Conservation (phyloP, 2,797 vertebrate genomes). For the Enteromius argenteus region DNA sequence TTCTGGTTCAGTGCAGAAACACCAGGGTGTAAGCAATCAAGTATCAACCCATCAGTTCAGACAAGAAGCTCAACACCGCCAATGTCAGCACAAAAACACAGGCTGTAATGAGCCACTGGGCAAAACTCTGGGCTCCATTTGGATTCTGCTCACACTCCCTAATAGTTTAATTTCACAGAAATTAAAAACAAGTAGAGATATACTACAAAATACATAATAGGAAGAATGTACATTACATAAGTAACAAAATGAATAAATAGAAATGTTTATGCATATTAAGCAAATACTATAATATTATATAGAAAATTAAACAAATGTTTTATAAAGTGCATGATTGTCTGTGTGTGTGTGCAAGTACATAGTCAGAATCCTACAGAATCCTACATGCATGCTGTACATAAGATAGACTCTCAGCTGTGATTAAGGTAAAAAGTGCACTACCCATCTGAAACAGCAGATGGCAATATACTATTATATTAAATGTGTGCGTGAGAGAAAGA, state of each 20-base stretch:
- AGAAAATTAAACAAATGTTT: neutral
- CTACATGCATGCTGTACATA: neutral
- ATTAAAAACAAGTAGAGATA: conserved; percentile 11
- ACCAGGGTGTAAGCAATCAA: conserved; percentile 6
- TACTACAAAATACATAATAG: conserved; percentile 14
- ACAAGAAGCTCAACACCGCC: conserved; percentile 1
- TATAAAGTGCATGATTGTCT: neutral
- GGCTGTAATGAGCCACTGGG: conserved; percentile 25
- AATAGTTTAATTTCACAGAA: conserved; percentile 13
- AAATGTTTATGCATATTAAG: neutral
- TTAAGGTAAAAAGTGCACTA: conserved; percentile 34
- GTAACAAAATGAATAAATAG: neutral
- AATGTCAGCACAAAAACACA: conserved; percentile 20
- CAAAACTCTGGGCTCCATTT: conserved; percentile 34
- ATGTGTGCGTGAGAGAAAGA: neutral
- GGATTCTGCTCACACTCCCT: conserved; percentile 33
- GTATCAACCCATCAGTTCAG: neutral
- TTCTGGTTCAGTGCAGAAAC: conserved; percentile 26
- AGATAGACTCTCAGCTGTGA: neutral
- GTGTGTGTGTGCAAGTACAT: neutral
- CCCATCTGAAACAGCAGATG: conserved; percentile 57
- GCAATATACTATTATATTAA: conserved; percentile 54
- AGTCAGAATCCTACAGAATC: neutral
- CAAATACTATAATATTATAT: neutral
- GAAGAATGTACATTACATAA: neutral